Conservation (phyloP, 2,888 invertebrate species). For the Prosopocoilus inquinatus region DNA sequence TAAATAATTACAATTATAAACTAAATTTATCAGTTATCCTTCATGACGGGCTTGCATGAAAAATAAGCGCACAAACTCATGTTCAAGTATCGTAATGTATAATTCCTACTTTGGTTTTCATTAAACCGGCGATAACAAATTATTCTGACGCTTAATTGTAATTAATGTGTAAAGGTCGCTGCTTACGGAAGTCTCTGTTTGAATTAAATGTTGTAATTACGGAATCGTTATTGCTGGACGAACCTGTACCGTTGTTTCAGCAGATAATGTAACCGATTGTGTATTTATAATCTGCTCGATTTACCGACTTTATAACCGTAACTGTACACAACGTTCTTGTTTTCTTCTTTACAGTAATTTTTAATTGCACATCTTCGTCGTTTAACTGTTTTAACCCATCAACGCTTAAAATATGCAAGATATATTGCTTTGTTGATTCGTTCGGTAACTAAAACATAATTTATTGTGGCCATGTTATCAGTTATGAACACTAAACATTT, state of each 20-base stretch:
- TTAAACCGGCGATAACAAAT: no score
- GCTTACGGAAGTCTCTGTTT: slow-evolving; percentile 11
- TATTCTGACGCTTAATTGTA: slow-evolving; percentile 10
- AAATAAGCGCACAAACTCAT: background rate
- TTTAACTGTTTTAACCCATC: no score
- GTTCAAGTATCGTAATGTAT: no score
- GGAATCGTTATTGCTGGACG: slow-evolving; percentile 15
- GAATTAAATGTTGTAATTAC: slow-evolving; percentile 16
- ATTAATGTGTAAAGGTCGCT: slow-evolving; percentile 17
- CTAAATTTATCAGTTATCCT: slow-evolving; percentile 8
- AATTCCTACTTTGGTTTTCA: no score
- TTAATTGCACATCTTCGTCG: background rate
- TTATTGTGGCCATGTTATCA: no score
- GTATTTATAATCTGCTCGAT: slow-evolving; percentile 9
- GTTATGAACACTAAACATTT: no score
- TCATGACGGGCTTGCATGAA: slow-evolving; percentile 14
- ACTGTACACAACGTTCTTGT: slow-evolving; percentile 5
- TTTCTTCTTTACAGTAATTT: background rate
- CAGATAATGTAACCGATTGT: slow-evolving; percentile 7
- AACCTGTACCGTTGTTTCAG: slow-evolving; percentile 15
- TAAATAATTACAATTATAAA: slow-evolving; percentile 19
- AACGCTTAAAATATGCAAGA: no score
- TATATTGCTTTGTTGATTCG: no score
- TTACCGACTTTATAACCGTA: slow-evolving; percentile 10
- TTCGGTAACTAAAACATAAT: no score